Percentiles rank a stretch among this genome's conserved stretches.
phyloP scores from a whole-genome alignment of 2,888 invertebrate species.

The Gortyna flavago region DNA sequence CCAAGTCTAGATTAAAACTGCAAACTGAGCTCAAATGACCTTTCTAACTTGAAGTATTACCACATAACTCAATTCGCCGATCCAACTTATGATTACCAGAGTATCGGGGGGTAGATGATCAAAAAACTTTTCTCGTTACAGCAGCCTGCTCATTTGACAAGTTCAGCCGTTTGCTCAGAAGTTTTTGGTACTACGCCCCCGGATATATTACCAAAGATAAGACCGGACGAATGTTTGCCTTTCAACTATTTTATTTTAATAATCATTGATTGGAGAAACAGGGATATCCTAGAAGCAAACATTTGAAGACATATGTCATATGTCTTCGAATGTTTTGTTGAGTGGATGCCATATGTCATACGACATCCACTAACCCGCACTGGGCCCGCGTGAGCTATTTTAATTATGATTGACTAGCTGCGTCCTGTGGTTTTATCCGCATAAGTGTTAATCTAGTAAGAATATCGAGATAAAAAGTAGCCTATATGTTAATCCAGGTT shows the following conservation, averaged over 20 bases:
- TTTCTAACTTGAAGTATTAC: conserved; percentile 52
- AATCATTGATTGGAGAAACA: background rate
- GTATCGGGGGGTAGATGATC: conserved; percentile 76
- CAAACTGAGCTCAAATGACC: conserved; percentile 51
- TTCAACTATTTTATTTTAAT: conserved; percentile 62
- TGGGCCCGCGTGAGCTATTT: background rate
- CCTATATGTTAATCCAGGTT: too few species aligned
- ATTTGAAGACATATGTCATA: background rate
- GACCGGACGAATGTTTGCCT: conserved; percentile 39
- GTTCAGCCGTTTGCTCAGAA: conserved; percentile 72
- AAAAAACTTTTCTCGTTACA: conserved; percentile 86
- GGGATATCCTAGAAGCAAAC: background rate
- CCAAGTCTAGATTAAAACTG: conserved; percentile 52
- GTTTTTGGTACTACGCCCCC: conserved; percentile 67
- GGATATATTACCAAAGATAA: conserved; percentile 67
- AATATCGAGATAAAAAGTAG: too few species aligned
- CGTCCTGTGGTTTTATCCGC: too few species aligned
- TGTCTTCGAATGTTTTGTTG: background rate
- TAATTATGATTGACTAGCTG: too few species aligned
- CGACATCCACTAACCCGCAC: background rate
- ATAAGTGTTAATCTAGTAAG: too few species aligned
- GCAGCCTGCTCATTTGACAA: conserved; percentile 81
- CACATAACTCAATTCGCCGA: conserved; percentile 74
- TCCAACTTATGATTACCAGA: conserved; percentile 77
- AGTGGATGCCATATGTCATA: too few species aligned